Evolutionary conservation across 2,888 invertebrate species (phyloP), one percentile per base, ranked within the genome.

Genomic region (Ectemnius cavifrons): DNA sequence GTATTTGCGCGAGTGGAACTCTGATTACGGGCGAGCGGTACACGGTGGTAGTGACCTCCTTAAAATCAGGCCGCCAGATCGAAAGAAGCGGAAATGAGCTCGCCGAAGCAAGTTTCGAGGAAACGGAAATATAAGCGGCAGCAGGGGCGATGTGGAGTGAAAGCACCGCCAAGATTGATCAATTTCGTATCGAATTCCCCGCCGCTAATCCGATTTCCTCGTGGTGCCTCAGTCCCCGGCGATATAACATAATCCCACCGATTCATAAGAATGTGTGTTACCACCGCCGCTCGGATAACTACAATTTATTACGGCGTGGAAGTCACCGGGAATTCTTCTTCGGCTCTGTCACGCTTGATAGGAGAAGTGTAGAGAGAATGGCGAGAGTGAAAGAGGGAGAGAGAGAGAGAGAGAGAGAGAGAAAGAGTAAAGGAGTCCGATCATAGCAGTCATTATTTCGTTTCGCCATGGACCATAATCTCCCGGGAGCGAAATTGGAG

Each of bases 41-140:
- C 69, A 23, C 76, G 61, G 49, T 46, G 77, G 77, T 65, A 47
- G 73, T 76, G 77, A 76, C 76, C 77, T 59, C 27, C 62, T 77
- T 77, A 67, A 76, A 76, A 75, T 69, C 64, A 60, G 69, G 76
- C 61, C 72, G 45, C 8, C 73, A 47, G 73, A 76, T 76, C 76
- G 64, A 70, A 72, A 69, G 77, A 64, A 76, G 64, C 62, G 63
- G 52, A 67, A 76, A 76, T 37, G 67, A 64, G 76, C 67, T 56
- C 76, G 66, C 57, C 57, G 66, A 72, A 58, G 76, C 59, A 37
- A 6, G 23, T 45, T n/a, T 1, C 59, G 45, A 49, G 60, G 37
- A 58, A 56, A 67, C 59, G 64, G 71, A 69, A 75, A 72, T 52
- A 23, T 58, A 28, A 37, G 57, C 47, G 49, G 47, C 28, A 49